Base-by-base conservation (phyloP, 2,797 vertebrate genomes). In the Bradypus variegatus region DNA sequence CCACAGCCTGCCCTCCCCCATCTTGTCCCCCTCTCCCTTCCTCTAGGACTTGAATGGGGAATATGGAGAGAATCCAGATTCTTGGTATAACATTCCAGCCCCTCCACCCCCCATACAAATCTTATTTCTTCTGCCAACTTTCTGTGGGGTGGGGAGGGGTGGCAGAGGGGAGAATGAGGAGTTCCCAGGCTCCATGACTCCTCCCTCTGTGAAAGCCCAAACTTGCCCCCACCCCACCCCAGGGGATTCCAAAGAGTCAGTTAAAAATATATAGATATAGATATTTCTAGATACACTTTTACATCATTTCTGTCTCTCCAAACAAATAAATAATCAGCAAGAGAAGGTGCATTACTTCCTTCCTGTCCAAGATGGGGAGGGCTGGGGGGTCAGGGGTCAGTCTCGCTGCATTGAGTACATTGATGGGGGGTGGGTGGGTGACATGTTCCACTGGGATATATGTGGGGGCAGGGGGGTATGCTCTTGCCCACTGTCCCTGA, bases 231-330 rank as follows among this genome's bases (percentile, higher is more conserved):
- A 72, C 33, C 89, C 83, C 55, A 88, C 70, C 95, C 90, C 91
- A 84, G 78, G 95, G 95, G 95, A 87, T 95, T 95, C 86, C 94
- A 95, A 94, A 95, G 94, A 95, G 95, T 96, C 94, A 91, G 95
- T 95, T 96, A 96, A 96, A 96, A 96, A 96, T 94, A 96, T 95
- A 96, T 94, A 96, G 88, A 96, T 90, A 96, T 92, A 96, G 92
- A 95, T 96, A 96, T 94, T 96, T 96, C 95, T 96, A 96, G 95
- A 95, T 96, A 96, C 96, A 95, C 94, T 96, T 96, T 96, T 93
- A 95, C 95, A 95, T 95, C 95, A 93, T 94, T 95, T 96, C 93
- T 95, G 92, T 96, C 94, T 96, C 92, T 96, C 95, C 94, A 92
- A 96, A 95, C 95, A 96, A 96, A 96, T 96, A 96, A 96, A 96